Conservation (phyloP, 2,113 vertebrate species). For the Antigone vipio region DNA sequence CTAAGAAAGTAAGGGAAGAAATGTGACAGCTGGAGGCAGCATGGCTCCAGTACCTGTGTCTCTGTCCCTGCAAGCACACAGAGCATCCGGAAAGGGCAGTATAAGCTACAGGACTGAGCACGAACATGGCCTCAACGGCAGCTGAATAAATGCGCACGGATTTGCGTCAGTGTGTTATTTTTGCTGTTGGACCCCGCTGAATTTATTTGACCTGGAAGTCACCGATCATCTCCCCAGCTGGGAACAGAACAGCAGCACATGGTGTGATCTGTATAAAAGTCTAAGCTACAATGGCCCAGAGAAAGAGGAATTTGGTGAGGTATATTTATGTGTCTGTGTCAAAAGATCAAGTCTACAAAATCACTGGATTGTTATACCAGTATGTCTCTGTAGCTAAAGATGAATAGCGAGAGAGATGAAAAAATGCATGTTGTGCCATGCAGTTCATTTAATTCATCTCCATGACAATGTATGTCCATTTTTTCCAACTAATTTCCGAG, state of each 20-base stretch:
- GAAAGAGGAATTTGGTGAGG: background rate
- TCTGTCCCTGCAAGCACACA: background rate
- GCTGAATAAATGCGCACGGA: background rate
- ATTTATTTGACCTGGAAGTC: conserved; percentile 56
- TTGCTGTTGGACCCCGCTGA: background rate
- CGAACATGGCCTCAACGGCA: background rate
- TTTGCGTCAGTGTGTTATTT: conserved; percentile 51
- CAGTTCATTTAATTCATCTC: background rate
- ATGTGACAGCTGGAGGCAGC: background rate
- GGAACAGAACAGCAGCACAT: background rate
- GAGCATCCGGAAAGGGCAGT: background rate
- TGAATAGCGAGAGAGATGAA: background rate
- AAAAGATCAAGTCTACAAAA: conserved; percentile 37
- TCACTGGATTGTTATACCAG: background rate
- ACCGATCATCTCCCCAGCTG: background rate
- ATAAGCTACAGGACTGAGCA: background rate
- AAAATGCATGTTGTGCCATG: background rate
- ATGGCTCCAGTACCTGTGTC: background rate
- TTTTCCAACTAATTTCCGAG: background rate
- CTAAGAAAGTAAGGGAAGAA: background rate
- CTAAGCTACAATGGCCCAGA: background rate
- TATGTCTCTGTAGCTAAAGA: background rate
- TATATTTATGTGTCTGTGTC: conserved; percentile 8
- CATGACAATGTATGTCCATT: background rate
- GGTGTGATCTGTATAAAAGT: conserved; percentile 8